phyloP scores from a whole-genome alignment of 1,140 invertebrate genomes.

The Dryas iulia region DNA sequence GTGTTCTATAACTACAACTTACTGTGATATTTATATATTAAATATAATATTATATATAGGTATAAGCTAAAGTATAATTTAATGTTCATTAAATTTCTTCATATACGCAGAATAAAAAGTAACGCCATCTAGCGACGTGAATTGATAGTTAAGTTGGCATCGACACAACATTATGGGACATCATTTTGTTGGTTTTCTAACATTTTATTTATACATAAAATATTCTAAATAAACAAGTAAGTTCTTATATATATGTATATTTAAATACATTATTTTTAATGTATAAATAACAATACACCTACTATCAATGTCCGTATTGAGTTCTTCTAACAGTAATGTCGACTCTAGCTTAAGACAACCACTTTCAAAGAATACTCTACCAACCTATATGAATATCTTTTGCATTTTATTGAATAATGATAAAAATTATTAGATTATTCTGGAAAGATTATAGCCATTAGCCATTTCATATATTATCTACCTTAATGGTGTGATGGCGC shows the following conservation, averaged over 20 bases:
- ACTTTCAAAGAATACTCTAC: too few species aligned
- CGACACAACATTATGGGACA: not conserved
- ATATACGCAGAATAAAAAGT: not conserved
- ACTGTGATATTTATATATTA: too few species aligned
- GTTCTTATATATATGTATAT: not conserved
- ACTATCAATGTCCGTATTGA: not conserved
- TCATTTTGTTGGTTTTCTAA: too few species aligned
- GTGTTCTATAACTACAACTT: too few species aligned
- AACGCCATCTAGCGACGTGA: constrained; percentile 5
- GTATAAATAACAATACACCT: not conserved
- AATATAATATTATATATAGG: not conserved
- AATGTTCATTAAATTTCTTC: not conserved
- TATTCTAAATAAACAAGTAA: not conserved
- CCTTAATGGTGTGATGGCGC: too few species aligned
- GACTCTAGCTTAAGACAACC: too few species aligned
- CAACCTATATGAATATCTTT: too few species aligned
- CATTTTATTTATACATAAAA: too few species aligned
- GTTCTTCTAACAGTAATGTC: not conserved
- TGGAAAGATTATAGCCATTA: too few species aligned
- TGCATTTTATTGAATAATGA: too few species aligned
- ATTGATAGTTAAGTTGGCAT: not conserved
- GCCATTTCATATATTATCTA: too few species aligned
- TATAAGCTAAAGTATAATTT: not conserved
- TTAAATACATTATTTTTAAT: not conserved
- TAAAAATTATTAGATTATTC: too few species aligned